Evolutionary conservation across 2,113 vertebrate genomes (phyloP), one percentile per base, ranked within the genome.

Genomic region (Brachionichthys hirsutus): DNA sequence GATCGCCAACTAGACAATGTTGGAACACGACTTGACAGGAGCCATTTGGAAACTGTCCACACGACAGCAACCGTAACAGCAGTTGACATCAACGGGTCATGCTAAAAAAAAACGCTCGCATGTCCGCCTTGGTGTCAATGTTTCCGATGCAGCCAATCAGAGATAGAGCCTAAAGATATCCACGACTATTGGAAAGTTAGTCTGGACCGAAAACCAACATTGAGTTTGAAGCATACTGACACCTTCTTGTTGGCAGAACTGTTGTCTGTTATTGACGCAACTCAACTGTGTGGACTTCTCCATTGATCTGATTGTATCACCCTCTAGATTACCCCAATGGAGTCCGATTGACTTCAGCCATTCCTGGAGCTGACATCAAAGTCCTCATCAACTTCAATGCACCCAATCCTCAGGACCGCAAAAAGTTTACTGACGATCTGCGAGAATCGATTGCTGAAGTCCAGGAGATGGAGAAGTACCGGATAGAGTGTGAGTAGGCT

Each of bases 401-500:
- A n/a, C 96, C 97, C 50, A 99, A 99, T 77, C 95, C 95, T 79
- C 96, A 98, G 87, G 97, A 99, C 88, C 94, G 95, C 73, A 98
- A 98, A 79, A 99, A 97, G 85, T 99, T 99, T 83, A 98, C 95
- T 0, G 96, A 98, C 11, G 95, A 99, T 78, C 87, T 99, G 65
- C 92, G 96, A 70, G 97, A 99, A 65, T 99, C 96, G 3, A 91
- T 98, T 8, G 95, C 95, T 0, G 95, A 99, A 77, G 95, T 98
- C 54, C 97, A 99, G 83, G 97, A 99, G 87, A 99, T 99, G 97
- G 97, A 99, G 90, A 99, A 98, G 80, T 96, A 98, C 91, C 91
- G 95, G 77, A 99, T 98, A 90, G 95, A 99, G 82, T 94, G 97
- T 98, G 73, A 95, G 97, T 50, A 34, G 48, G 51, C 47, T 41